Evolutionary conservation across 2,113 vertebrate species (phyloP).

Genomic region (Callipepla squamata): DNA sequence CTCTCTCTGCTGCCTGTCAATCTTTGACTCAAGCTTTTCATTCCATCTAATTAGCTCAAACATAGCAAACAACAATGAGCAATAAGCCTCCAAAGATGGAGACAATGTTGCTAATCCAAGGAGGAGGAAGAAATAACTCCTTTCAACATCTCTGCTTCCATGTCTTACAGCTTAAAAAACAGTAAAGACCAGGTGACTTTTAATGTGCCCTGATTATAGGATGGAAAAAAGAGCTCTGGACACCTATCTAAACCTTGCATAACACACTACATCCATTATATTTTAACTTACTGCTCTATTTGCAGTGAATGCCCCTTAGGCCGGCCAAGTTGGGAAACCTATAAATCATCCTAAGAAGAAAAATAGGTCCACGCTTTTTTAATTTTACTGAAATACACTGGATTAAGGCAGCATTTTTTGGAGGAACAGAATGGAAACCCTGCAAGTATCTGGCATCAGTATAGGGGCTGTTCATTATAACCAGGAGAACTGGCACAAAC

Average conservation of each 20-base stretch:
- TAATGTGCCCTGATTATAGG: neutral
- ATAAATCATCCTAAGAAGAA: constrained; percentile 3
- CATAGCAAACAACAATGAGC: neutral
- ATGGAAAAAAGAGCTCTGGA: neutral
- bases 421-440: constrained; percentile 22
- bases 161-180: neutral
- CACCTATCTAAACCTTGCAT: neutral
- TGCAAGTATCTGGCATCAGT: neutral
- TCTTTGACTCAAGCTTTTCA: neutral
- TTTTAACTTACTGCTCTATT: neutral
- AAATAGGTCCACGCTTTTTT: neutral
- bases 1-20: neutral
- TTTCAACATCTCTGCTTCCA: neutral
- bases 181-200: neutral
- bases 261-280: neutral
- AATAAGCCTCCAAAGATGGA: neutral
- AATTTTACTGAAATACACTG: neutral
- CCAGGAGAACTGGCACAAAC: neutral
- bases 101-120: neutral
- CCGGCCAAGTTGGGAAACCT: constrained; percentile 6
- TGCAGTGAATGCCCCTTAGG: neutral
- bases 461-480: neutral
- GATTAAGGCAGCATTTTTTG: constrained; percentile 16
- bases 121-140: neutral
- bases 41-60: neutral